Evolutionary conservation across 2,888 invertebrate genomes (phyloP), one percentile per base, ranked within the genome.

Genomic region (Limulus polyphemus): DNA sequence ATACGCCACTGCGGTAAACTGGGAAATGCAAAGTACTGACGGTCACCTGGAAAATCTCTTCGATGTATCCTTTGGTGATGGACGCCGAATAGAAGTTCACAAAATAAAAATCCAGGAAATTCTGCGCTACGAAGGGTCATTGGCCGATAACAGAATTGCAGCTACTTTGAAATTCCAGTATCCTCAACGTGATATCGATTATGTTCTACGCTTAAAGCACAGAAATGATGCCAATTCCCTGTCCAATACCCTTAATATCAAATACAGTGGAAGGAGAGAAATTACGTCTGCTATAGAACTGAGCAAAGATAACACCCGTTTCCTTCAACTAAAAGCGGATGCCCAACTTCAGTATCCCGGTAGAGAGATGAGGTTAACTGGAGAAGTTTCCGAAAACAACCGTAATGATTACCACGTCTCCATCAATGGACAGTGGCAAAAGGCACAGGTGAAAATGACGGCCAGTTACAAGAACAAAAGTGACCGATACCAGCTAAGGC

Each of bases 21-120:
- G 61, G 32, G 67, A 69, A 47, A 67, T 59, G 14, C 65, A 65
- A 62, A 61, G 56, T 10, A 65, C 68, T 12, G 60, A 62, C 11
- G 67, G 68, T 10, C 67, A 67, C 49, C 56, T 65, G 10, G 67
- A 68, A 49, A 68, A 65, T 47, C 62, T 54, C 11, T 51, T 68
- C 10, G 49, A 60, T 4, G 16, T 65, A 10, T 32, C 56, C 11
- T 49, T 68, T 49, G 68, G 69, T 11, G 64, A 61, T 57, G 62
- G 66, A 13, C 57, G 55, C 12, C 57, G 65, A 49, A 63, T 62
- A 46, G 32, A 64, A n/a, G 49, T 65, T 11, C 68, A 67, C 49
- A 67, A 56, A 7, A 61, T 67, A 16, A 62, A 56, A 14, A 10
- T 67, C 13, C 63, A 67, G 54, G 63, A 67, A 14, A 67, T 67